Conservation (phyloP, 1,140 invertebrate species). For the Microplitis demolitor region DNA sequence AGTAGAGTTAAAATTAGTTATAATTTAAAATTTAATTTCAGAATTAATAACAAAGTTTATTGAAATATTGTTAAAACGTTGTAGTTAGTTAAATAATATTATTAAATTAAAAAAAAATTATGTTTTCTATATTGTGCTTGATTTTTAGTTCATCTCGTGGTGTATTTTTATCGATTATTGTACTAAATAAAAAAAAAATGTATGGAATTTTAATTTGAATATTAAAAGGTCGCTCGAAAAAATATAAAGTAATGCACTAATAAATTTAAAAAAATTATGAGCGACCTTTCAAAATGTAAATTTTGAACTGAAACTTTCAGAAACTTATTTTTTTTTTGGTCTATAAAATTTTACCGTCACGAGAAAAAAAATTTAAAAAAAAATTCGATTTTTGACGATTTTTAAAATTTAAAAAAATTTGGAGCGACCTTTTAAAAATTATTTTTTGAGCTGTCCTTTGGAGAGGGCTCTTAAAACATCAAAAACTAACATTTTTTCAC, state of each 20-base stretch:
- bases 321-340: not conserved
- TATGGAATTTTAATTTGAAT: not conserved
- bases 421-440: too few relatives aligned
- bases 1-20: not conserved
- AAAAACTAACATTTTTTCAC: too few relatives aligned
- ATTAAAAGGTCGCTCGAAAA: constrained; percentile 12
- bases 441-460: too few relatives aligned
- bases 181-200: not conserved
- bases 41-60: constrained; percentile 14
- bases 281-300: not conserved
- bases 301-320: not conserved
- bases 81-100: constrained; percentile 13
- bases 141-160: constrained; percentile 6
- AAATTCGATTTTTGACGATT: not conserved
- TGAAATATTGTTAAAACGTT: constrained; percentile 12
- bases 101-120: constrained; percentile 1
- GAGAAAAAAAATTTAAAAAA: not conserved
- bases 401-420: not conserved
- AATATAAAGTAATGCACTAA: not conserved
- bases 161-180: constrained; percentile 3
- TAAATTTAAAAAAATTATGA: constrained; percentile 11
- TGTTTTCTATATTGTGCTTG: not conserved
- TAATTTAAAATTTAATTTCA: constrained; percentile 1
- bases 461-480: too few relatives aligned
- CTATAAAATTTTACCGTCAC: not conserved